Conservation (phyloP, 2,888 invertebrate genomes). For the Colletes collaris region DNA sequence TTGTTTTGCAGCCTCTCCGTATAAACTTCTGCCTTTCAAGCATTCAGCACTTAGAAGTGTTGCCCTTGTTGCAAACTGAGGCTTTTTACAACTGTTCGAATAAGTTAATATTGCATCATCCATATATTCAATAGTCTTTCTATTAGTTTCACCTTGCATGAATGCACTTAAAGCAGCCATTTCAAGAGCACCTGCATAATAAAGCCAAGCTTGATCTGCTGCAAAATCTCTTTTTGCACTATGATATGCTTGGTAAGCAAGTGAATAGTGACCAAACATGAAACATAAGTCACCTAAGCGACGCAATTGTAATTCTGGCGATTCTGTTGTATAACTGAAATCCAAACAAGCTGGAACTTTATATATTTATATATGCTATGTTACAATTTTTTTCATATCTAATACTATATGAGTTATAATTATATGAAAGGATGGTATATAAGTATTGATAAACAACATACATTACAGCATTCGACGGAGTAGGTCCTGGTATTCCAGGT, state of each 20-base stretch:
- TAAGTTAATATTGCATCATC: slow-evolving; percentile 97
- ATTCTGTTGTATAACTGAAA: slow-evolving; percentile 90
- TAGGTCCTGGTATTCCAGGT: slow-evolving; percentile 87
- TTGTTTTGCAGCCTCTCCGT: slow-evolving; percentile 97
- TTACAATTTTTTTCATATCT: slow-evolving; percentile 8
- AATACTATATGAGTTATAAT: slow-evolving; percentile 15
- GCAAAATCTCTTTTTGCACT: slow-evolving; percentile 98
- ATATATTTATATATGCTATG: slow-evolving; percentile 43
- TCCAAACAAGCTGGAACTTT: slow-evolving; percentile 54
- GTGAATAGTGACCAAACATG: slow-evolving; percentile 96
- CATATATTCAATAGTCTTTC: slow-evolving; percentile 94
- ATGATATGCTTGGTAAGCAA: slow-evolving; percentile 97
- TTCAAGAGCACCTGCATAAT: slow-evolving; percentile 97
- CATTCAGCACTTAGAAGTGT: slow-evolving; percentile 95
- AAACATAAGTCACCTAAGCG: slow-evolving; percentile 98
- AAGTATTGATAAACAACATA: slow-evolving; percentile 79
- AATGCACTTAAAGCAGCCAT: slow-evolving; percentile 97
- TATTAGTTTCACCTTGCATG: slow-evolving; percentile 91
- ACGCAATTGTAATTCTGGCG: slow-evolving; percentile 95
- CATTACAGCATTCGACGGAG: slow-evolving; percentile 92
- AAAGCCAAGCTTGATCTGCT: slow-evolving; percentile 98
- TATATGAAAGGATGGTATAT: slow-evolving; percentile 1
- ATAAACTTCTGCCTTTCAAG: slow-evolving; percentile 90
- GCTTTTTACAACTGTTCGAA: slow-evolving; percentile 94
- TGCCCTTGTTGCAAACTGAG: slow-evolving; percentile 96